Evolutionary conservation across 2,888 invertebrate species (phyloP), one percentile per base, ranked within the genome.

Genomic region (Cheilosia vulpina): DNA sequence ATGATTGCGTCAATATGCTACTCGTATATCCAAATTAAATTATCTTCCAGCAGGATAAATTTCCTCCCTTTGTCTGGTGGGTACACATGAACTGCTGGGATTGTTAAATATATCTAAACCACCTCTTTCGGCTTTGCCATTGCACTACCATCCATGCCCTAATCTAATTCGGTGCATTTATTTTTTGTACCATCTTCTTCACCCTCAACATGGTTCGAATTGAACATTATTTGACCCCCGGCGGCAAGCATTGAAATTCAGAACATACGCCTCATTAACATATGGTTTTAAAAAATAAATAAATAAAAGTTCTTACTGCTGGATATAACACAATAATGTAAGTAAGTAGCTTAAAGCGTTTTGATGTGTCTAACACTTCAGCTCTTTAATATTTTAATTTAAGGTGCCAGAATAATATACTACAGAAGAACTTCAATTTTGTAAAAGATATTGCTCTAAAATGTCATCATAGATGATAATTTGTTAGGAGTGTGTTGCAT

Each of bases 1-100:
- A 89, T 91, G 91, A 91, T 91, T 91, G 92, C 91, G 88, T 90
- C 91, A 91, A 91, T 91, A 91, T 91, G 91, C 89, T 91, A 82
- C 88, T 88, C 89, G 89, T 91, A 90, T 89, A 91, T 89, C 89
- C 89, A 91, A 91, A 91, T 91, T 91, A 91, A 91, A 91, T 91
- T 91, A 91, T 92, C 91, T 90, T 89, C 88, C 90, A 89, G 90
- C 90, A 89, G 90, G 88, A 89, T 89, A 88, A 82, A 88, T 88
- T 87, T 87, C 88, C 91, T 90, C 90, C 90, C 90, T 90, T 89
- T 89, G 90, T 89, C 90, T 90, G 76, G 85, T 68, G 75, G 76
- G 81, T 81, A 77, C 68, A 85, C 72, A 85, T 52, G 62, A 68
- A 85, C 63, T 81, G 85, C 85, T 72, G 72, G 85, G 85, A 81